phyloP scores from a whole-genome alignment of 2,797 vertebrate genomes.

The Xerus rutilus region DNA sequence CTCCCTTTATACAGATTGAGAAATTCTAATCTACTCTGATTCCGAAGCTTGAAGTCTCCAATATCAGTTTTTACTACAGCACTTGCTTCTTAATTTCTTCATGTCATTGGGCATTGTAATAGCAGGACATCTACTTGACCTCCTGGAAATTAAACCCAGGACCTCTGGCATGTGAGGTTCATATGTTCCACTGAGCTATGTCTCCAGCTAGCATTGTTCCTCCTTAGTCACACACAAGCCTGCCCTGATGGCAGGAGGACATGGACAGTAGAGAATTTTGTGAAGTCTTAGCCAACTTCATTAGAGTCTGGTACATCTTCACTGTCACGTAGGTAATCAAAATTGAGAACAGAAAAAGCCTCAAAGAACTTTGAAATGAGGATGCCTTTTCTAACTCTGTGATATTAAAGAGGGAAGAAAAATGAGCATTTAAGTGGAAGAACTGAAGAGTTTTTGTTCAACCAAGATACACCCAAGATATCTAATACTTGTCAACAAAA shows the following conservation, averaged over 20 bases:
- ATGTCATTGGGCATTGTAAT: background rate
- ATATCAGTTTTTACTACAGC: background rate
- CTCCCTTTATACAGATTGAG: background rate
- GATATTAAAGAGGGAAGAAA: slow-evolving; percentile 4
- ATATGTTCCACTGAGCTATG: background rate
- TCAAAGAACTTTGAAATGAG: slow-evolving; percentile 41
- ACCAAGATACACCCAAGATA: background rate
- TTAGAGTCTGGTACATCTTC: background rate
- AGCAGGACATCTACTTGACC: background rate
- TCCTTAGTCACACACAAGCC: background rate
- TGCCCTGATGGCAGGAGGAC: background rate
- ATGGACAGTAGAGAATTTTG: background rate
- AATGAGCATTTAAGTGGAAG: background rate
- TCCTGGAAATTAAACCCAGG: background rate
- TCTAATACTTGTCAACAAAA: slow-evolving; percentile 36
- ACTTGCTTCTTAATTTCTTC: background rate
- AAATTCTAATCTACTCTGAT: background rate
- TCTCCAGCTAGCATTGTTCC: background rate
- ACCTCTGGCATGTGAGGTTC: background rate
- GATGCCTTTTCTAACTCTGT: slow-evolving; percentile 41
- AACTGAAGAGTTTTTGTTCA: slow-evolving; percentile 30
- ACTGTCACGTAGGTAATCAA: background rate
- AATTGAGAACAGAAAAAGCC: background rate
- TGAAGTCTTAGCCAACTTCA: background rate
- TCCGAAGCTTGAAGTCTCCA: slow-evolving; percentile 24